These are phyloP conservation scores for Ernsta delagoae DNA, from an alignment of 2,888 invertebrate genomes.

Conservation along the genomic window DNA sequence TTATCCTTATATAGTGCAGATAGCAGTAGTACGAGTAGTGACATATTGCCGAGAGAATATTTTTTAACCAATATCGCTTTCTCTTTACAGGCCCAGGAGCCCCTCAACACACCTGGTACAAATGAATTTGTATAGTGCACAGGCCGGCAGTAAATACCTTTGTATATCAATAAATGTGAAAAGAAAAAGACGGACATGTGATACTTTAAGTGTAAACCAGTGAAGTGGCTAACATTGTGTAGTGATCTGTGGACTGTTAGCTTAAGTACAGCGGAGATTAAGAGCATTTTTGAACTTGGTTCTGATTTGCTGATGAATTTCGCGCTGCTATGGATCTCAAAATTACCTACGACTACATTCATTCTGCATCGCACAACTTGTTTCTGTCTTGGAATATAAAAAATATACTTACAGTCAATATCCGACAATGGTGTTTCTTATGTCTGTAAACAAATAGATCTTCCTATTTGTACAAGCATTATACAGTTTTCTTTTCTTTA, in stretches of 20 bases:
- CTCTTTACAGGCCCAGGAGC: conserved; percentile 91
- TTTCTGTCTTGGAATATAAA: conserved; percentile 7
- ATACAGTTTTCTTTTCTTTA: no score
- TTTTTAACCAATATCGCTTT: conserved; percentile 40
- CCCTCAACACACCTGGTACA: conserved; percentile 91
- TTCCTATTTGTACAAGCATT: neutral
- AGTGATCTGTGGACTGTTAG: conserved; percentile 67
- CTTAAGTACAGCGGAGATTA: conserved; percentile 71
- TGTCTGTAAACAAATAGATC: neutral
- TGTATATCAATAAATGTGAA: conserved; percentile 79
- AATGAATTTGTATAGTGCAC: conserved; percentile 90
- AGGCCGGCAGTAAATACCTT: conserved; percentile 78
- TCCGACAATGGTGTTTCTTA: neutral
- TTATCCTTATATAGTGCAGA: neutral
- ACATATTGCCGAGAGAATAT: neutral
- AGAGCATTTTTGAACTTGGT: conserved; percentile 67
- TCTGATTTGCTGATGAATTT: conserved; percentile 60
- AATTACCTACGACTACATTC: conserved; percentile 49
- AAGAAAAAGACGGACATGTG: conserved; percentile 82
- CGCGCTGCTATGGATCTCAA: conserved; percentile 69
- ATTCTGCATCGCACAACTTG: conserved; percentile 12
- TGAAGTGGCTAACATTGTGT: conserved; percentile 71
- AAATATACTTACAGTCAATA: neutral
- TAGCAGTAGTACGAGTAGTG: neutral
- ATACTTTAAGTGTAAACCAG: conserved; percentile 77